Evolutionary conservation across 2,113 vertebrate genomes (phyloP), one percentile per base, ranked within the genome.

Genomic region (Labrus mixtus): DNA sequence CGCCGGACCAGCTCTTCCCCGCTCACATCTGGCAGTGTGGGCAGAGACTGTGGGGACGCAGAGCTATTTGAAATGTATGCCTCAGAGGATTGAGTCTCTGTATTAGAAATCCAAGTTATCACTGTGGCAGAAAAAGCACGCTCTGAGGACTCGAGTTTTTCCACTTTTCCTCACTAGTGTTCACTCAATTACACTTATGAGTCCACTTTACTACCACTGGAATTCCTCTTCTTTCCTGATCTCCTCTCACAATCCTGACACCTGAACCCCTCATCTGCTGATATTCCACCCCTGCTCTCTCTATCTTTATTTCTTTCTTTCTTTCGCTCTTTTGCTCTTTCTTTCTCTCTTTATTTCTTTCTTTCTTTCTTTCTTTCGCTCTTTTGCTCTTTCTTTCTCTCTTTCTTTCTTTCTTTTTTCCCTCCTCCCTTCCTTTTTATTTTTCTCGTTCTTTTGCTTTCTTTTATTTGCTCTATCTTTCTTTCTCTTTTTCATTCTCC

Each of bases 31-130:
- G 79, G 33, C 51, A 61, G 48, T 76, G 79, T 66, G 72, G 60
- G 54, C 76, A 58, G 65, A 57, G 37, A 53, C 56, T 61, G 48
- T 48, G 39, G 50, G 56, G 53, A 84, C 43, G 25, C 20, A 16
- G 23, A 75, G 67, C 66, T 76, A 76, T 82, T 87, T 85, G 63
- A 73, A 88, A 87, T 89, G 7, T 56, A 83, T 68, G 75, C 85
- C 83, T 83, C 70, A 53, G 78, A 89, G 81, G 78, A 71, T 57
- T 5, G 39, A 65, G 67, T 76, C 78, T 29, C 74, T 57, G 41
- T 60, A 63, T 86, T 77, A 74, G 62, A 89, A 78, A 80, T 79
- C 22, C 20, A 56, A 64, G 65, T 79, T 79, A 81, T 87, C 71
- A 61, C 55, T 22, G 10, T 43, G 29, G 60, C 70, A 79, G 68